Conservation (phyloP, 1,140 invertebrate genomes). For the Eriosoma lanigerum region DNA sequence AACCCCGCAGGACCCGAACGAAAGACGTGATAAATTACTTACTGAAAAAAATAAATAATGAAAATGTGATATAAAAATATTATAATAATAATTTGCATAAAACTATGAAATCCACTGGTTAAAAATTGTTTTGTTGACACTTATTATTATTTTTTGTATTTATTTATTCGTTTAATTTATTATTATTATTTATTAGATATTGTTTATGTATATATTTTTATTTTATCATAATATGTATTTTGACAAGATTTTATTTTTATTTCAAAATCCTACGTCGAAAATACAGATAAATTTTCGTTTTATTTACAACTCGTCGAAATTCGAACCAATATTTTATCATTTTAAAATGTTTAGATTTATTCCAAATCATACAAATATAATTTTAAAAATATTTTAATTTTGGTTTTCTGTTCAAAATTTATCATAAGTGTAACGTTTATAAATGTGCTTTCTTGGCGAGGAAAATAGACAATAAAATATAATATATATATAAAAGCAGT, state of each 20-base stretch:
- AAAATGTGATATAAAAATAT: constrained; percentile 37
- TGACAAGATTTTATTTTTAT: too few species aligned
- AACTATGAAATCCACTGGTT: constrained; percentile 25
- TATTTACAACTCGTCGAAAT: background rate
- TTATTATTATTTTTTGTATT: constrained; percentile 16
- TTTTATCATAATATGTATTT: too few species aligned
- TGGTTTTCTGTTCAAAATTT: background rate
- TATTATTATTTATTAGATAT: constrained; percentile 14
- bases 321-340: background rate
- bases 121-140: constrained; percentile 31
- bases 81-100: too few species aligned
- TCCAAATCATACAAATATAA: too few species aligned
- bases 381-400: background rate
- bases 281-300: background rate
- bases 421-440: background rate
- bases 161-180: background rate
- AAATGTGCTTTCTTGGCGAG: background rate
- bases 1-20: background rate
- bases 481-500: too few species aligned
- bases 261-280: background rate
- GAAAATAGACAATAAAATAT: constrained; percentile 21
- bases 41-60: background rate
- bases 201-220: background rate
- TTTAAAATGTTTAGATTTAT: too few species aligned
- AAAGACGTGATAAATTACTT: constrained; percentile 13